Conservation (phyloP, 2,888 invertebrate species). For the Graphium colonna region DNA sequence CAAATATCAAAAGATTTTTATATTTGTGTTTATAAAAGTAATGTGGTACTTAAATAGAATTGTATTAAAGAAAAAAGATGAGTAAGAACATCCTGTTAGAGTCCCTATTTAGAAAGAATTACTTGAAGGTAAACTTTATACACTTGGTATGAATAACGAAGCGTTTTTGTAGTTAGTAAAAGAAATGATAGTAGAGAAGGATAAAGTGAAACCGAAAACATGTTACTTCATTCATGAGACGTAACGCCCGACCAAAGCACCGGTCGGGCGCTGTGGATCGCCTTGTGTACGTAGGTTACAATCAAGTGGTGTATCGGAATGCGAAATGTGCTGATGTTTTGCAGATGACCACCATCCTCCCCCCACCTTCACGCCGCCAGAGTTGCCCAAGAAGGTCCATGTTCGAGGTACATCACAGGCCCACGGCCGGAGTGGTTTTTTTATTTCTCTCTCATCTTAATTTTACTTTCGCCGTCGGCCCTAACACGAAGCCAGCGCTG, state of each 20-base stretch:
- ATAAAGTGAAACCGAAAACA: slow-evolving; percentile 48
- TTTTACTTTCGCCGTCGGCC: slow-evolving; percentile 60
- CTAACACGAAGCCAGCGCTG: slow-evolving; percentile 63
- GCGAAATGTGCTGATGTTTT: slow-evolving; percentile 88
- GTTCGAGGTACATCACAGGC: slow-evolving; percentile 90
- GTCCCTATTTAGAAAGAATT: too few species aligned
- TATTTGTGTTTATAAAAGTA: too few species aligned
- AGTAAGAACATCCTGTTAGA: too few species aligned
- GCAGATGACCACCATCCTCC: slow-evolving; percentile 98
- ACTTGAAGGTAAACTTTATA: too few species aligned
- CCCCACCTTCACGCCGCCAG: slow-evolving; percentile 99
- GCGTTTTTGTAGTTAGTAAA: not conserved
- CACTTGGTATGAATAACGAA: slow-evolving; percentile 16
- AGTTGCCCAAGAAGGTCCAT: slow-evolving; percentile 99
- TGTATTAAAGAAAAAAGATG: too few species aligned
- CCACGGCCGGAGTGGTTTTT: slow-evolving; percentile 68
- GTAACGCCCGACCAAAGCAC: not conserved
- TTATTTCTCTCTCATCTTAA: slow-evolving; percentile 46
- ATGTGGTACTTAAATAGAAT: too few species aligned
- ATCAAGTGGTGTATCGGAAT: slow-evolving; percentile 77
- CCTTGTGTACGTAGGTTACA: slow-evolving; percentile 61
- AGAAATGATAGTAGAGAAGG: not conserved
- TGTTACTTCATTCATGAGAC: slow-evolving; percentile 28
- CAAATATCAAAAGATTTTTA: too few species aligned
- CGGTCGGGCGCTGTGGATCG: slow-evolving; percentile 58